A percentile compares a stretch with the other conserved stretches of the same genome.
These are phyloP conservation scores for Bombus polaris DNA, from an alignment of 1,140 invertebrate genomes.

Conservation along the genomic window DNA sequence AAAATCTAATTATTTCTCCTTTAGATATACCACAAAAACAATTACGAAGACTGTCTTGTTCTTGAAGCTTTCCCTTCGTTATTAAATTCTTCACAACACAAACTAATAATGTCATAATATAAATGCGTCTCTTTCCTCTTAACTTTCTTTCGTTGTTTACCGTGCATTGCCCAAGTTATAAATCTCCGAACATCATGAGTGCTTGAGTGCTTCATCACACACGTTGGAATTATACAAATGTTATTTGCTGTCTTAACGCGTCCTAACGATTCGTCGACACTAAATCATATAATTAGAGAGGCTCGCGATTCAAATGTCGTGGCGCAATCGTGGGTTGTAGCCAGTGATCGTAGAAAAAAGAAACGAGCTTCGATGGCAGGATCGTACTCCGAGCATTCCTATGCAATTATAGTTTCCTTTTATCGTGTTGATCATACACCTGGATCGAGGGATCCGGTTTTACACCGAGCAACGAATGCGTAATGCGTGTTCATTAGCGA, in stretches of 20 bases:
- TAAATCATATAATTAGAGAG: conserved; percentile 43
- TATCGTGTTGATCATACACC: conserved; percentile 65
- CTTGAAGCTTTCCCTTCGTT: background rate
- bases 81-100: background rate
- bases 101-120: background rate
- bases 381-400: conserved; percentile 48
- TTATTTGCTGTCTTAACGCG: conserved; percentile 3
- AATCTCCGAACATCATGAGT: background rate
- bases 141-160: background rate
- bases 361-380: conserved; percentile 9
- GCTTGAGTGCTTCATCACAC: too few species aligned
- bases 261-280: background rate
- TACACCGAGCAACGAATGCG: conserved; percentile 36
- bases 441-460: conserved; percentile 63
- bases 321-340: conserved; percentile 20
- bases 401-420: conserved; percentile 64
- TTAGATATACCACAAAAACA: background rate
- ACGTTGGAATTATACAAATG: background rate
- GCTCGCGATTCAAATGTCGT: background rate
- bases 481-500: conserved; percentile 58
- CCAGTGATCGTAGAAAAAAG: conserved; percentile 13
- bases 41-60: background rate
- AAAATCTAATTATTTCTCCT: background rate
- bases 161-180: background rate
- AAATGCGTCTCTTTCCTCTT: background rate